These are phyloP conservation scores for Pogonognathellus flavescens DNA, from an alignment of 1,140 invertebrate species.

Conservation along the genomic window DNA sequence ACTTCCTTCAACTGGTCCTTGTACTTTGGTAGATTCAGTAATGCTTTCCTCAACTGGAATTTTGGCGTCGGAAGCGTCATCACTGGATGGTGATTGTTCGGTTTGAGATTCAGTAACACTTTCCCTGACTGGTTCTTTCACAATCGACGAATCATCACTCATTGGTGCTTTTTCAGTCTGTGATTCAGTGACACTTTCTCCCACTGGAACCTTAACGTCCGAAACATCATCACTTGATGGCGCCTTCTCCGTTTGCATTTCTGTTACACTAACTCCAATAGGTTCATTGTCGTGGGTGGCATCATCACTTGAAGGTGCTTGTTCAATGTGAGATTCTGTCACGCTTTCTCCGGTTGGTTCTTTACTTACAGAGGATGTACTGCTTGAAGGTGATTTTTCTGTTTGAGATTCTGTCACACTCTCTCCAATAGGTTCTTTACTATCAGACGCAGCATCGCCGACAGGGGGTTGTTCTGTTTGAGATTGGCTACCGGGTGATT, in stretches of 20 bases:
- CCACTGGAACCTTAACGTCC: not conserved
- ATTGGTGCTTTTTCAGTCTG: not conserved
- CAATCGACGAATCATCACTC: not conserved
- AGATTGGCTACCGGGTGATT: not conserved
- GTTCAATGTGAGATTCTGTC: too few species aligned
- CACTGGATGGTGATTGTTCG: not conserved
- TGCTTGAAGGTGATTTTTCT: not conserved
- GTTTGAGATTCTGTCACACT: not conserved
- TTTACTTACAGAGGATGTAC: not conserved
- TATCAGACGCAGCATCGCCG: too few species aligned
- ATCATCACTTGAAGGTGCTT: not conserved
- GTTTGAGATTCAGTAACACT: not conserved
- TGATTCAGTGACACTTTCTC: too few species aligned
- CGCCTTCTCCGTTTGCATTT: not conserved
- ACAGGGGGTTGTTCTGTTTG: too few species aligned
- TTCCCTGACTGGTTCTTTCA: not conserved
- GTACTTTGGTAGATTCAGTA: too few species aligned
- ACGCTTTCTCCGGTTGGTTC: not conserved
- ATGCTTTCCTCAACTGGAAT: too few species aligned
- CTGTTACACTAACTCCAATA: too few species aligned
- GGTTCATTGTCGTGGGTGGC: not conserved
- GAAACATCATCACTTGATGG: not conserved
- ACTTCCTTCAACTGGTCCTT: too few species aligned
- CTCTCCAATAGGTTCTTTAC: not conserved
- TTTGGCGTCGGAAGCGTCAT: not conserved